Conservation (phyloP, 2,113 vertebrate species). For the Haemorhous mexicanus region DNA sequence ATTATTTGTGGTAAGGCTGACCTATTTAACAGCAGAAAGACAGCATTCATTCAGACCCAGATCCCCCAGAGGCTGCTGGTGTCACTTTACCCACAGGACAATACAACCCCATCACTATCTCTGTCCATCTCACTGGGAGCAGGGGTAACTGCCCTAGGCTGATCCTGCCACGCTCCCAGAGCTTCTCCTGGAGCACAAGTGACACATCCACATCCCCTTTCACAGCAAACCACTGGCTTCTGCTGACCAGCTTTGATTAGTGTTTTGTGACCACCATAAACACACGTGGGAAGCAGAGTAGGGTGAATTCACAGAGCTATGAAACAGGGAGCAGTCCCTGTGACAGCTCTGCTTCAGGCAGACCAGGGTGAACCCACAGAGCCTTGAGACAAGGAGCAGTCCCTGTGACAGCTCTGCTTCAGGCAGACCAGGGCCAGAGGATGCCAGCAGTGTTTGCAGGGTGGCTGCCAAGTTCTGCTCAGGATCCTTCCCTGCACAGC, state of each 20-base stretch:
- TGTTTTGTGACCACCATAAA: neutral
- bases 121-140: neutral
- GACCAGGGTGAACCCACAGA: neutral
- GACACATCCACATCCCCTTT: neutral
- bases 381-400: neutral
- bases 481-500: neutral
- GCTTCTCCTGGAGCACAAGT: neutral
- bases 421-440: neutral
- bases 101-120: neutral
- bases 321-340: neutral
- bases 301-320: neutral
- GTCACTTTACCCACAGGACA: neutral
- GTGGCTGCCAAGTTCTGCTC: neutral
- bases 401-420: neutral
- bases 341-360: neutral
- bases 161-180: neutral
- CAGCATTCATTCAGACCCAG: neutral
- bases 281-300: accelerated
- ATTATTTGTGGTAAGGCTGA: constrained; percentile 50
- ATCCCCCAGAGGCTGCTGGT: constrained; percentile 1
- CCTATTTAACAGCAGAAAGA: constrained; percentile 40
- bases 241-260: neutral
- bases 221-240: neutral
- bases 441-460: neutral
- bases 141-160: neutral